These are phyloP conservation scores for Druon quercuslanigerum DNA, from an alignment of 1,140 invertebrate genomes.

Conservation along the genomic window DNA sequence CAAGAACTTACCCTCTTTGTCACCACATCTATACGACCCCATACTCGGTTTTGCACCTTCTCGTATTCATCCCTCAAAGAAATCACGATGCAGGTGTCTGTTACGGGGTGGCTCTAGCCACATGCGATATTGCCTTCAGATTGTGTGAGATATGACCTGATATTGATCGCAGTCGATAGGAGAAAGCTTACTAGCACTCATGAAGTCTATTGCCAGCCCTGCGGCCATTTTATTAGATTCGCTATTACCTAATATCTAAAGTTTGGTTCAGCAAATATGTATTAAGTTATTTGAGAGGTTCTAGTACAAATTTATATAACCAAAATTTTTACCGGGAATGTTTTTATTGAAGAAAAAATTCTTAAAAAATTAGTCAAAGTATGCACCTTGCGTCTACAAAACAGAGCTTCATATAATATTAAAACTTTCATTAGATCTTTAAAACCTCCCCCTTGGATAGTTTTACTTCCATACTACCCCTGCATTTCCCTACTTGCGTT, in stretches of 20 bases:
- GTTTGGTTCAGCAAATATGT: not conserved
- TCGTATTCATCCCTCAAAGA: conserved; percentile 44
- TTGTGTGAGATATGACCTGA: conserved; percentile 60
- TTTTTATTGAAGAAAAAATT: no score
- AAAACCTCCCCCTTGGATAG: no score
- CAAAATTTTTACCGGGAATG: no score
- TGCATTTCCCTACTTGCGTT: no score
- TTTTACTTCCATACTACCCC: no score
- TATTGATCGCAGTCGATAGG: conserved; percentile 67
- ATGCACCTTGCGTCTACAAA: no score
- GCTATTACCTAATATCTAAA: conserved; percentile 1
- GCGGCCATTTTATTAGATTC: conserved; percentile 55
- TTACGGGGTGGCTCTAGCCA: conserved; percentile 63
- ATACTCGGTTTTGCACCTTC: conserved; percentile 16
- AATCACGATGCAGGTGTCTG: conserved; percentile 62
- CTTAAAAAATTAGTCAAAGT: no score
- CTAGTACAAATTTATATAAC: no score
- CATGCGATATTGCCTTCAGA: conserved; percentile 66
- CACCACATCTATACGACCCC: not conserved
- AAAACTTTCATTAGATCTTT: no score
- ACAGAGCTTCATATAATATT: no score
- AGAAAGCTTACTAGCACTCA: conserved; percentile 50
- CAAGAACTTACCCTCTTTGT: conserved; percentile 10
- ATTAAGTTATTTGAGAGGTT: not conserved
- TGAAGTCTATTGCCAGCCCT: conserved; percentile 25